Conservation (phyloP, 2,888 invertebrate genomes). For the Clepsis dumicolana region DNA sequence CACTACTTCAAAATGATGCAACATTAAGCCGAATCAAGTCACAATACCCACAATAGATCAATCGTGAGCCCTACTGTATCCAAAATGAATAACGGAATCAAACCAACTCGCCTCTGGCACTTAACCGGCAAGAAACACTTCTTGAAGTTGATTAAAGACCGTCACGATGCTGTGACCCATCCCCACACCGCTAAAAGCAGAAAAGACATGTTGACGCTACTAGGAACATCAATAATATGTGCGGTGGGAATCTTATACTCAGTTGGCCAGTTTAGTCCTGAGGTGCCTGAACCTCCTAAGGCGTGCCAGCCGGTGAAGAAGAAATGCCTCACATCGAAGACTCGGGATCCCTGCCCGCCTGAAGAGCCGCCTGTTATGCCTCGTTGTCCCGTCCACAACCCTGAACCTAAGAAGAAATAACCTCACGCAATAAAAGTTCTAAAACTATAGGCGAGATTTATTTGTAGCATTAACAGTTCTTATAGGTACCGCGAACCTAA, state of each 20-base stretch:
- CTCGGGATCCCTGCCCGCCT: background rate
- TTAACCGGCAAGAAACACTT: conserved; percentile 60
- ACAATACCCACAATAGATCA: background rate
- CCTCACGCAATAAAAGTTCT: background rate
- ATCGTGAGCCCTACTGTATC: background rate
- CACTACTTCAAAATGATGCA: background rate
- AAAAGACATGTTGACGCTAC: conserved; percentile 48
- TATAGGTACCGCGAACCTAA: too few species aligned
- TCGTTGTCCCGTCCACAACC: background rate
- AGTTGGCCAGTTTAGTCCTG: conserved; percentile 53
- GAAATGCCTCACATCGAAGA: background rate
- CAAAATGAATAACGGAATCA: conserved; percentile 58
- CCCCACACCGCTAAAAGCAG: conserved; percentile 45
- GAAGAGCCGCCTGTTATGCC: background rate
- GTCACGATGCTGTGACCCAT: conserved; percentile 44
- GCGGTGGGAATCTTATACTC: conserved; percentile 47
- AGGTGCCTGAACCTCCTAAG: conserved; percentile 29
- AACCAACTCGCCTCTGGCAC: conserved; percentile 69
- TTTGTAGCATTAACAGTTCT: too few species aligned
- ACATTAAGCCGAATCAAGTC: background rate
- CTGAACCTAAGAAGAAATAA: conserved; percentile 3
- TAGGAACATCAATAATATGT: conserved; percentile 43
- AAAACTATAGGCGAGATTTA: background rate
- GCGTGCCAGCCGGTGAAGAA: conserved; percentile 28
- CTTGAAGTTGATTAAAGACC: conserved; percentile 50